Evolutionary conservation across 1,140 invertebrate species (phyloP).

Genomic region (Brachionus calyciflorus): DNA sequence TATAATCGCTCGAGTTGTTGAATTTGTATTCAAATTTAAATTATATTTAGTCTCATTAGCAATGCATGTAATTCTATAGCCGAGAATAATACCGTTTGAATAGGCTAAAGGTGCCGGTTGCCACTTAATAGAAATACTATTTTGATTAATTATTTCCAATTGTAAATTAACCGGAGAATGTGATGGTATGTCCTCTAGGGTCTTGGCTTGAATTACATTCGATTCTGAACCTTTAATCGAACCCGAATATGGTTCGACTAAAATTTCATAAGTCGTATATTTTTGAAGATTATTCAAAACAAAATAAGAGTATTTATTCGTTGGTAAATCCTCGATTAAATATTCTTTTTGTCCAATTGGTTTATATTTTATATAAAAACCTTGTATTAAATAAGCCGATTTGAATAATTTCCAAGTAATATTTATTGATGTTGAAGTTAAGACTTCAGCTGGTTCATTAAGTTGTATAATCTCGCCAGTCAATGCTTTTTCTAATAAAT

Average conservation of each 20-base stretch:
- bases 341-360: not conserved
- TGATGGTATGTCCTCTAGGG: conserved; percentile 15
- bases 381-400: conserved; percentile 2
- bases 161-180: not conserved
- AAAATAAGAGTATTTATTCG: not conserved
- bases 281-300: conserved; percentile 6
- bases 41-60: not conserved
- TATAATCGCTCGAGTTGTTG: not conserved
- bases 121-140: conserved; percentile 11
- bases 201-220: not conserved
- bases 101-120: not conserved
- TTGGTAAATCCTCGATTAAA: not conserved
- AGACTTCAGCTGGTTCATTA: not conserved
- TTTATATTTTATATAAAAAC: conserved; percentile 26
- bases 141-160: not conserved
- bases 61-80: not conserved
- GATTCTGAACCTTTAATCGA: not conserved
- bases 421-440: conserved; percentile 9
- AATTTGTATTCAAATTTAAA: conserved; percentile 4
- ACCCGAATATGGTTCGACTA: conserved; percentile 23
- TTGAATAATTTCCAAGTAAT: conserved; percentile 24
- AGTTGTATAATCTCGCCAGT: conserved; percentile 27
- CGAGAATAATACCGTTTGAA: not conserved
- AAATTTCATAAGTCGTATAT: conserved; percentile 40
- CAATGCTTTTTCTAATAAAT: conserved; percentile 19